Evolutionary conservation across 2,797 vertebrate genomes (phyloP), one percentile per base, ranked within the genome.

Genomic region (Natrix natrix): DNA sequence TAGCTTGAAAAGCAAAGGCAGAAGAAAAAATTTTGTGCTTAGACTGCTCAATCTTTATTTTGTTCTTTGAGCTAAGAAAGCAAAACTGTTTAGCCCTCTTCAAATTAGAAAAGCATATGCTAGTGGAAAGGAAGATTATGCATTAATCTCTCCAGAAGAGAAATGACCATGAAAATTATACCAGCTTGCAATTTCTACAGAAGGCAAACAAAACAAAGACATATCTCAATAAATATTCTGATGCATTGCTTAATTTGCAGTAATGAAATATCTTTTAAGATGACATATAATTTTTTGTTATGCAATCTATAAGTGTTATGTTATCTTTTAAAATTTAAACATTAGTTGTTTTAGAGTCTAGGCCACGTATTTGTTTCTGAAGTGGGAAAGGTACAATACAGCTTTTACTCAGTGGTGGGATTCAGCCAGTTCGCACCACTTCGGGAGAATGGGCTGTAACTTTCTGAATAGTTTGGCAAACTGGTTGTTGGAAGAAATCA

Each of bases 11-110:
- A 69, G 87, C 93, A 74, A 95, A 94, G 87, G 87, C 93, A 93
- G 92, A 90, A 93, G 87, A 88, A 94, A 94, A 87, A 13, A 93
- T 96, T 96, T 90, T 95, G 89, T 93, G 87, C 78, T 56, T 92
- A 92, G 57, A 91, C 48, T 91, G 17, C 89, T 89, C 91, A 94
- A 92, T 92, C 94, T 95, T 94, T 69, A 89, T 74, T 83, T 55
- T 55, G 66, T 32, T 91, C 93, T 0, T 0, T 52, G 87, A 95
- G 92, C 94, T 94, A 95, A 69, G 83, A 93, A 91, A 96, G 94
- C 92, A 56, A 93, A 12, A n/a, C 26, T 56, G 94, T 56, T 89
- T 90, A 91, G 74, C 22, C 48, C 88, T n/a, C 55, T 3, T 93
- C 95, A 94, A 60, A 90, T 86, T 63, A 56, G 83, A 93, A 94